These are phyloP conservation scores for Zygothrica quintamaculata DNA, from an alignment of 2,888 invertebrate species.

Conservation along the genomic window DNA sequence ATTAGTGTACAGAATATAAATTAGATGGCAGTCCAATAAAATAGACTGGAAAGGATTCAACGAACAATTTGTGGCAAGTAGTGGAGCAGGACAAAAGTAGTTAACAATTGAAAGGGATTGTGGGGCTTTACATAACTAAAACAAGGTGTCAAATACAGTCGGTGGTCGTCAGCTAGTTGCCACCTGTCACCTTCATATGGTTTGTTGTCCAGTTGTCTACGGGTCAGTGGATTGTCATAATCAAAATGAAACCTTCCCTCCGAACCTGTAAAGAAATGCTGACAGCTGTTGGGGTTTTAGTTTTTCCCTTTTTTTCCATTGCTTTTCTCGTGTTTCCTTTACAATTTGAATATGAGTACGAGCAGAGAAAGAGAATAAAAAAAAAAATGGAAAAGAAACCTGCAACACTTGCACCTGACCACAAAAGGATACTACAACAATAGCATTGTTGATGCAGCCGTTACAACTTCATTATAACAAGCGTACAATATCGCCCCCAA, in stretches of 20 bases:
- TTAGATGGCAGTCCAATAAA: not conserved
- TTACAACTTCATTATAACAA: conserved; percentile 66
- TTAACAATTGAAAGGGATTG: conserved; percentile 23
- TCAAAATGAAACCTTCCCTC: conserved; percentile 39
- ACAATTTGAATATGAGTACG: conserved; percentile 45
- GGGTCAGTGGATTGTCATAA: conserved; percentile 55
- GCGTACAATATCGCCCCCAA: conserved; percentile 5
- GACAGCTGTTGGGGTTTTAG: conserved; percentile 57
- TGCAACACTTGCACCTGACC: conserved; percentile 72
- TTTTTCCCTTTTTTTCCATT: conserved; percentile 15
- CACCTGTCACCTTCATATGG: conserved; percentile 20
- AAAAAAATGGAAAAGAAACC: conserved; percentile 24
- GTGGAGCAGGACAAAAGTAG: not conserved
- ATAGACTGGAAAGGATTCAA: not conserved
- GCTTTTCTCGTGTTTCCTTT: conserved; percentile 20
- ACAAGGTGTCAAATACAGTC: conserved; percentile 31
- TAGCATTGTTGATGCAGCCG: conserved; percentile 61
- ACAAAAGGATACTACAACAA: conserved; percentile 47
- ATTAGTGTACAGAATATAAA: too few species aligned
- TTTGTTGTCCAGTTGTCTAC: conserved; percentile 12
- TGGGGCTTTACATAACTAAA: conserved; percentile 8
- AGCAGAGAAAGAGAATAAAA: conserved; percentile 5
- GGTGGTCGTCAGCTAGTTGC: conserved; percentile 24
- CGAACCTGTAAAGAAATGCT: conserved; percentile 40
- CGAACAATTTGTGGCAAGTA: too few species aligned